Base-by-base conservation (phyloP, 1,140 invertebrate species). In the Nixonia krombeini region DNA sequence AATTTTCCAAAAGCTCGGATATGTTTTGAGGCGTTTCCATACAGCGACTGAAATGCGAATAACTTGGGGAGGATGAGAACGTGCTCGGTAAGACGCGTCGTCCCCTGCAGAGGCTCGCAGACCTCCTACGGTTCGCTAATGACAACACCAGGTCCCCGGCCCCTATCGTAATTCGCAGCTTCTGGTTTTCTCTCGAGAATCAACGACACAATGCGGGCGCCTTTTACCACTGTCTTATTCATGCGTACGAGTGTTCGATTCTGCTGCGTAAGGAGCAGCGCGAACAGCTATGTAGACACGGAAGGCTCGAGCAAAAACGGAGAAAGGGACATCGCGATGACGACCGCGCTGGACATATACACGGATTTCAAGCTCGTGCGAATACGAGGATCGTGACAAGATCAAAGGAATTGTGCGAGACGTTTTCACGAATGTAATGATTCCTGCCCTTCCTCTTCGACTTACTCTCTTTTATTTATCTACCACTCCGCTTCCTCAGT, bases 161-260 rank as follows among this genome's bases (percentile, higher is more conserved):
- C 76, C 76, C 76, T 78, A 79, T 79, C 76, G 73, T 78, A 79
- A 79, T 79, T 79, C 75, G 76, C 74, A 79, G 75, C 74, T 78
- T 78, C 75, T 78, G 75, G 50, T 76, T 75, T 76, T 76, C 76
- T 67, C 72, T 76, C 47, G 74, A 78, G 75, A 76, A 73, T 75
- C 75, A 73, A 76, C 75, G 75, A 73, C 74, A 78, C 74, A 76
- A 79, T 79, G 76, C 76, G 76, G 76, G 76, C 64, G 70, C 72
- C 75, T 79, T 79, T 66, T 66, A 78, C 75, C 75, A 67, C 76
- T 73, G 75, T 68, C 59, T 74, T 63, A 77, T 76, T 73, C 76
- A 72, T 76, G 74, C 76, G 68, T 62, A 75, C 75, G 70, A 70
- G 52, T 70, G 72, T 58, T 70, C 66, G 65, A 76, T 76, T 74